Conservation (phyloP, 2,113 vertebrate genomes). For the Beaufortia kweichowensis region DNA sequence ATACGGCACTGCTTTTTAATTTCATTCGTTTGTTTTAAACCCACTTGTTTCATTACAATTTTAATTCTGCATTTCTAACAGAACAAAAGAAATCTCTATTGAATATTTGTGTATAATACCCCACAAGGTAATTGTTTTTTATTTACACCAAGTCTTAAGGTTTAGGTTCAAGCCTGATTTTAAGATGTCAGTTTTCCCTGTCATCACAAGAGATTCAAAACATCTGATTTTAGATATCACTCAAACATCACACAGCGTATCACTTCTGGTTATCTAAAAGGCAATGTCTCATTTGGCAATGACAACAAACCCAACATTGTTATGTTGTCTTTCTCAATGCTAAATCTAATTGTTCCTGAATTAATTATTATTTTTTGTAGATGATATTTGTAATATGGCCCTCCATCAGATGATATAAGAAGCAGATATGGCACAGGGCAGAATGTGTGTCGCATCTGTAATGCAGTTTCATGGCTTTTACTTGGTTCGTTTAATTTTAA, state of each 20-base stretch:
- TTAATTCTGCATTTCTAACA: constrained; percentile 60
- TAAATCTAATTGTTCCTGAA: not conserved
- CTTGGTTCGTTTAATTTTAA: constrained; percentile 31
- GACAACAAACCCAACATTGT: not conserved
- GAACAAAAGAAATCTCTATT: constrained; percentile 58
- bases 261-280: constrained; percentile 29
- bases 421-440: constrained; percentile 38
- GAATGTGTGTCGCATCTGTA: constrained; percentile 40
- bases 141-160: constrained; percentile 59
- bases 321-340: constrained; percentile 24
- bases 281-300: constrained; percentile 31
- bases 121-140: constrained; percentile 56
- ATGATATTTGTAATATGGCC: not conserved
- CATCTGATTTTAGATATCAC: not conserved
- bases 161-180: constrained; percentile 14
- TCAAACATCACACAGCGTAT: constrained; percentile 12
- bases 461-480: constrained; percentile 51
- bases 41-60: constrained; percentile 43
- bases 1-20: constrained; percentile 71
- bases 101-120: constrained; percentile 50
- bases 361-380: not conserved
- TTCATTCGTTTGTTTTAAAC: constrained; percentile 56
- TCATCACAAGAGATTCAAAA: not conserved
- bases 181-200: not conserved
- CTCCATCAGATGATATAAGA: constrained; percentile 1